A percentile compares a stretch with the other conserved stretches of the same genome.
Conservation (phyloP, 2,113 vertebrate genomes). For the Ascaphus truei region DNA sequence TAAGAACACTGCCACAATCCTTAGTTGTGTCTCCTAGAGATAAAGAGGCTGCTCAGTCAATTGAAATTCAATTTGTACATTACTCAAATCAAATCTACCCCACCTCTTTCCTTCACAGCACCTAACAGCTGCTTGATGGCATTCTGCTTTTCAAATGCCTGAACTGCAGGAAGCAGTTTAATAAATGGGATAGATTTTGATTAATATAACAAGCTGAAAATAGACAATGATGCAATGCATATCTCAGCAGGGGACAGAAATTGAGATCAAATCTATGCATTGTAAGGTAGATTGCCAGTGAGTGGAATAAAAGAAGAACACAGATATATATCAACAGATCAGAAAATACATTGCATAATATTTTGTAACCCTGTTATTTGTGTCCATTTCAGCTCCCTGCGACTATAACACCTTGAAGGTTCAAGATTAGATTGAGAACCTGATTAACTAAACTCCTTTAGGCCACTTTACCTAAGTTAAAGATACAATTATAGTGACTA, state of each 20-base stretch:
- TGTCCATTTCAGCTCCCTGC: constrained; percentile 39
- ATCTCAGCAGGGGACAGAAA: constrained; percentile 51
- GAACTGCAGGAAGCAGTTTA: constrained; percentile 62
- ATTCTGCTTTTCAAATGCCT: constrained; percentile 63
- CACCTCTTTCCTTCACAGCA: constrained; percentile 55
- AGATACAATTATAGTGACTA: no score
- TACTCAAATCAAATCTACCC: constrained; percentile 48
- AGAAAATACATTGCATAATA: constrained; percentile 36
- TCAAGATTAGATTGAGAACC: constrained; percentile 40
- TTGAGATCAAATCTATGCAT: constrained; percentile 39
- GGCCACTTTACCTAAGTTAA: no score
- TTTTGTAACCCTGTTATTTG: constrained; percentile 42
- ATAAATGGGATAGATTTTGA: constrained; percentile 65
- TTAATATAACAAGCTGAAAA: constrained; percentile 67
- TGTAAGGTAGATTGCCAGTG: constrained; percentile 35
- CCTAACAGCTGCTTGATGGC: constrained; percentile 57
- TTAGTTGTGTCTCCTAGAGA: constrained; percentile 59
- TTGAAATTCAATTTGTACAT: constrained; percentile 70
- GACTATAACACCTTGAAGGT: constrained; percentile 44
- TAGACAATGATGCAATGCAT: constrained; percentile 65
- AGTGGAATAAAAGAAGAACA: constrained; percentile 28
- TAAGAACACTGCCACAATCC: constrained; percentile 53
- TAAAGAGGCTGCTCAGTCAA: constrained; percentile 67
- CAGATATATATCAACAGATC: constrained; percentile 46
- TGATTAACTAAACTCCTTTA: no score